Evolutionary conservation across 2,888 invertebrate genomes (phyloP).

Genomic region (Antheraea assamensis): DNA sequence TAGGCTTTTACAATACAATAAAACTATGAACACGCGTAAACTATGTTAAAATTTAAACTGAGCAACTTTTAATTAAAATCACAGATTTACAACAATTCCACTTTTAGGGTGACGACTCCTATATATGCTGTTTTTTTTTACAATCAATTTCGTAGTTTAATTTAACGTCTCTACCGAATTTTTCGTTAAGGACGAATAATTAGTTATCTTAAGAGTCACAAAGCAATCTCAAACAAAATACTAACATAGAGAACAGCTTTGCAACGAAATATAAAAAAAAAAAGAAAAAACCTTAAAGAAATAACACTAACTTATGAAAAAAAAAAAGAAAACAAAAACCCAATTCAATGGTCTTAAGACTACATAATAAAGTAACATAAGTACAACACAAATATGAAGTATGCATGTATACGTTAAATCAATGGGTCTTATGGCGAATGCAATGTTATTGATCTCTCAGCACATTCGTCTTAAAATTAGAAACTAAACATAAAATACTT

Average conservation of each 20-base stretch:
- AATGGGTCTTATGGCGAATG: slow-evolving; percentile 53
- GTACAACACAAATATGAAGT: slow-evolving; percentile 63
- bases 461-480: slow-evolving; percentile 38
- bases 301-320: slow-evolving; percentile 26
- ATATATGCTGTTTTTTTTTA: slow-evolving; percentile 26
- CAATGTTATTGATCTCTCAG: slow-evolving; percentile 30
- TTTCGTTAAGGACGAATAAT: neutral
- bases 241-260: neutral
- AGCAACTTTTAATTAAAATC: slow-evolving; percentile 68
- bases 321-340: slow-evolving; percentile 42
- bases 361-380: slow-evolving; percentile 44
- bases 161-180: slow-evolving; percentile 1
- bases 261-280: slow-evolving; percentile 24
- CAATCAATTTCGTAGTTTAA: slow-evolving; percentile 25
- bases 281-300: slow-evolving; percentile 36
- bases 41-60: slow-evolving; percentile 68
- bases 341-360: slow-evolving; percentile 26
- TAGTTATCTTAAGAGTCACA: neutral
- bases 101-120: slow-evolving; percentile 28
- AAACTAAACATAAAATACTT: slow-evolving; percentile 45
- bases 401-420: slow-evolving; percentile 38
- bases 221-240: neutral
- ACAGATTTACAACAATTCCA: slow-evolving; percentile 47
- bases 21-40: slow-evolving; percentile 43
- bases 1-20: slow-evolving; percentile 28